These are phyloP conservation scores for Dascyllus trimaculatus DNA, from an alignment of 2,113 vertebrate species.

Conservation along the genomic window DNA sequence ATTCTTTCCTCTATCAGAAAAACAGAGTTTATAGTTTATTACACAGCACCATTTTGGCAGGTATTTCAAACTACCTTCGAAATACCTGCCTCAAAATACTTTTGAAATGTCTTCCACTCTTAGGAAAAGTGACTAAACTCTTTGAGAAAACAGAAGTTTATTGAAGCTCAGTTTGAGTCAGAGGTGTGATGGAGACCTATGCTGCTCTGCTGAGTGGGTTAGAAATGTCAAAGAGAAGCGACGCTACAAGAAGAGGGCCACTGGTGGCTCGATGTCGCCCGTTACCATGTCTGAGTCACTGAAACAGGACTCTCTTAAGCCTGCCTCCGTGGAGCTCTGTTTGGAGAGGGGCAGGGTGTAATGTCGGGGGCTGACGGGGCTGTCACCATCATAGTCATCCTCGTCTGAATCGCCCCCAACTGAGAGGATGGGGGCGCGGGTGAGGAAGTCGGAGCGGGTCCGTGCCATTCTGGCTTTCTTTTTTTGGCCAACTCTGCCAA, in stretches of 20 bases:
- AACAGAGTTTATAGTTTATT: background rate
- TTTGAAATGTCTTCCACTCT: constrained; percentile 49
- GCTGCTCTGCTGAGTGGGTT: constrained; percentile 84
- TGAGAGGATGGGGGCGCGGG: constrained; percentile 91
- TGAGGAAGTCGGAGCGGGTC: constrained; percentile 99
- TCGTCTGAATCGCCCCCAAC: constrained; percentile 96
- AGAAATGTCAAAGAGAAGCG: constrained; percentile 79
- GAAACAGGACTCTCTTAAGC: constrained; percentile 93
- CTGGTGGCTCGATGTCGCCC: constrained; percentile 62
- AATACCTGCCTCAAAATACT: constrained; percentile 19
- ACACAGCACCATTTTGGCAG: background rate
- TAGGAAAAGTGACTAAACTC: background rate
- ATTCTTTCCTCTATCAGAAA: background rate
- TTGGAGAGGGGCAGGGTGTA: constrained; percentile 86
- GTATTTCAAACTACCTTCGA: constrained; percentile 40
- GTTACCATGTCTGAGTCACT: constrained; percentile 99
- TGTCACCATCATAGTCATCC: constrained; percentile 90
- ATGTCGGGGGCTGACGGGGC: constrained; percentile 88
- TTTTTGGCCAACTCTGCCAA: constrained; percentile 91
- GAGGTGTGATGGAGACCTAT: constrained; percentile 80
- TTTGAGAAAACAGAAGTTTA: constrained; percentile 5
- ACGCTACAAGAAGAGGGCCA: constrained; percentile 62
- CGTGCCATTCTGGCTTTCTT: constrained; percentile 99
- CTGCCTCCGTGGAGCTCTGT: constrained; percentile 84
- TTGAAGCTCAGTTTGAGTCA: constrained; percentile 52